Percentiles rank a stretch among this genome's conserved stretches.
These are phyloP conservation scores for Leptocoma aspasia DNA, from an alignment of 2,113 vertebrate genomes.

Conservation along the genomic window DNA sequence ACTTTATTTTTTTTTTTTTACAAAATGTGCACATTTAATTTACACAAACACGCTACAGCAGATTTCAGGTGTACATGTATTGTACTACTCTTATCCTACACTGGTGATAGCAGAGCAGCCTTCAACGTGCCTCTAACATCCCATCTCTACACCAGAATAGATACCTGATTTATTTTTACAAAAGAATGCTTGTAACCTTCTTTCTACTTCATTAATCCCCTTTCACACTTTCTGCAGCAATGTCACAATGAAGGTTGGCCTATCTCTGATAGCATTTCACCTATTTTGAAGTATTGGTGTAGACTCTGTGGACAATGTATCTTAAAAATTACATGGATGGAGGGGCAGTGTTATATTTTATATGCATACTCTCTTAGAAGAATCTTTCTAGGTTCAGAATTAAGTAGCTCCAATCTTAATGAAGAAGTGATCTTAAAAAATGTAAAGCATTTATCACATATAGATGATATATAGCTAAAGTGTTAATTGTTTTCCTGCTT, in stretches of 20 bases:
- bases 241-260: conserved; percentile 41
- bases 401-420: neutral
- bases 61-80: conserved; percentile 77
- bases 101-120: conserved; percentile 77
- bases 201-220: conserved; percentile 44
- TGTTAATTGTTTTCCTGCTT: neutral
- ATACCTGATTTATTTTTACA: conserved; percentile 75
- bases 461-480: neutral
- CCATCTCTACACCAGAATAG: conserved; percentile 80
- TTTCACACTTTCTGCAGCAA: conserved; percentile 44
- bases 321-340: neutral
- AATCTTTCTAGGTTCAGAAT: neutral
- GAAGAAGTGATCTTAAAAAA: neutral
- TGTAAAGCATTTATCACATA: neutral
- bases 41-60: conserved; percentile 74
- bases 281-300: conserved; percentile 33
- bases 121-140: conserved; percentile 55
- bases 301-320: conserved; percentile 14
- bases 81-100: conserved; percentile 80
- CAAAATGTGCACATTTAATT: conserved; percentile 80
- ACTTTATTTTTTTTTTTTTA: conserved; percentile 70
- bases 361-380: neutral
- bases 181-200: conserved; percentile 49
- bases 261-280: conserved; percentile 34
- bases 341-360: neutral